Evolutionary conservation across 1,140 invertebrate species (phyloP), one percentile per base, ranked within the genome.

Genomic region (Pogonomyrmex barbatus): DNA sequence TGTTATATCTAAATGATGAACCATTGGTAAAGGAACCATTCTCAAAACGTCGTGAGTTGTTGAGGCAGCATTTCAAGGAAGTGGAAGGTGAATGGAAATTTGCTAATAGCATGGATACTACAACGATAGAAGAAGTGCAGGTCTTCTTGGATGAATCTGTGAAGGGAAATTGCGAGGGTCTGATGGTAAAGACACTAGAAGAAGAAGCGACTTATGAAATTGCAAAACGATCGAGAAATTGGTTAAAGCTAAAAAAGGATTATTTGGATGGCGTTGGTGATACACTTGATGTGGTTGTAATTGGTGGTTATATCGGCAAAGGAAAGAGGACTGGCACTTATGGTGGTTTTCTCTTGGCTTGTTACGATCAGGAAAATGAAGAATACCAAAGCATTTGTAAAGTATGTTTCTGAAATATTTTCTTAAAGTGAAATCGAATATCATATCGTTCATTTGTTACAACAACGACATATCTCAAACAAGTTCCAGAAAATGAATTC

Each of bases 221-320:
- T 91, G 99, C 99, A 0, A 99, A 99, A 93, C 95, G 99, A 60
- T 99, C 99, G 0, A 97, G 97, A 86, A 99, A 99, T 95, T 99
- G 99, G 99, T 95, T 99, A 2, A 99, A 99, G 96, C 93, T 99
- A 63, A 99, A 99, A 94, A 99, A 99, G 94, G 99, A 99, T 30
- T 75, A 75, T 2, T 95, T 99, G 79, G 98, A 99, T 47, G 98
- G 98, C 63, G 97, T 98, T 17, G 98, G 99, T 0, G 99, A 99
- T 94, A 99, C 98, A 0, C 94, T 99, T 52, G 98, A 99, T 96
- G 96, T 97, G n/a, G 98, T 99, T 6, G 99, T 99, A 0, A 97
- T 99, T 82, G 99, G 99, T 83, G 99, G 97, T 0, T 99, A 98
- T 95, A 95, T 97, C 58, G 99, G 99, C 0, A 98, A 98, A 91